Base-by-base conservation (phyloP, 2,888 invertebrate species). In the Scaptomyza caliginosa region DNA sequence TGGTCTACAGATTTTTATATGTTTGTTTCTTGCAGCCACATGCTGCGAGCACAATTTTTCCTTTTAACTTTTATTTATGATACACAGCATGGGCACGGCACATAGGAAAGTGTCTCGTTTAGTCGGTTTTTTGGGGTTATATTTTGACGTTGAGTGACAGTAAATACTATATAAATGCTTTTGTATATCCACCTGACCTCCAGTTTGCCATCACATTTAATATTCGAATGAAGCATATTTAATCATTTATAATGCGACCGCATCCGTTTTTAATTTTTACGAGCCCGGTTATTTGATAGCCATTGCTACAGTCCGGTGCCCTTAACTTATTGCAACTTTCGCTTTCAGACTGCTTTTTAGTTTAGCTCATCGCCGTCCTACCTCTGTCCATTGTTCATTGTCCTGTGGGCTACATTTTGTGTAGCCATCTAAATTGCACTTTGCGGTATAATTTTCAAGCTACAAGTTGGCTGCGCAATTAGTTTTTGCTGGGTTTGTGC, bases 1-100 rank as follows among this genome's bases (percentile, higher is more conserved):
- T 72, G 70, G 71, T 75, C 85, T 67, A 75, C 69, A 77, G 77
- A 84, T 75, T 86, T 81, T 71, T 77, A 79, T 77, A 74, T 73
- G 65, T n/a, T n/a, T 64, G 51, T 64, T 46, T 7, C 4, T 13
- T 13, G 11, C 10, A 13, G 67, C 64, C 66, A 56, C 78, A 85
- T 51, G 86, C 86, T 84, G 84, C 65, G 80, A 40, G 46, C 58
- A 36, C 40, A 45, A 60, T 52, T 52, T 54, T 39, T 34, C 8
- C 28, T 28, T 56, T 79, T 40, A 17, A 11, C 48, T 54, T 46
- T 80, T 80, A 86, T 81, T 81, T 81, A 87, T 77, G 74, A 49
- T 42, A 26, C 51, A 50, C 66, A 38, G 55, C 42, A 38, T 42
- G 52, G 11, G 39, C 16, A 34, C 8, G n/a, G 45, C 13, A 32